Evolutionary conservation across 1,140 invertebrate species (phyloP), one percentile per base, ranked within the genome.

Genomic region (Colletes gigas): DNA sequence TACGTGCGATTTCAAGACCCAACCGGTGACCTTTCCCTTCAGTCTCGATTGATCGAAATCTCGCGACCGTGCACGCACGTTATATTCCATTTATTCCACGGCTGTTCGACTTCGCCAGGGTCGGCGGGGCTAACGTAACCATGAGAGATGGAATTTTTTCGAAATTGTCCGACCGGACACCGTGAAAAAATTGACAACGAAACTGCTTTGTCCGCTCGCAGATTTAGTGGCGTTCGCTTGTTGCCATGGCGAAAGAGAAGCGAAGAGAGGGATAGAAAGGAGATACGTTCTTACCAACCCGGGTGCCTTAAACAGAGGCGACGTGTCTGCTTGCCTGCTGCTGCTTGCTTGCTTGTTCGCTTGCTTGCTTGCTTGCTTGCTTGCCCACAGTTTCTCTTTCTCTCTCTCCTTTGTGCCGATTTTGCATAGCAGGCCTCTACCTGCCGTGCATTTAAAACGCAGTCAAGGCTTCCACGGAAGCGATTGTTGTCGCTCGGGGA

Each of bases 391-490:
- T 1, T 39, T 44, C 66, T 55, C 47, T 17, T 59, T 71, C 21
- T 69, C 30, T 78, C 55, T 71, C 67, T 63, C 81, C 77, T 88
- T 88, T 88, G 82, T 90, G 59, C 52, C 74, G 82, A 88, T 91
- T 90, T 91, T 88, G 85, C 84, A 85, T 86, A 86, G 83, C 73
- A 85, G 65, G 73, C 83, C 78, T 89, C 77, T 88, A 88, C 84
- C 85, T 89, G 89, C 67, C 82, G 78, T 74, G 87, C 83, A 87
- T 88, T 90, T 83, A 86, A 90, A 89, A 86, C 80, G 70, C 74
- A 83, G 83, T 88, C 87, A 80, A 88, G 85, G 78, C 80, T 90
- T 87, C 83, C 82, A 84, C 65, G 85, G 85, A 88, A 89, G 73
- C 88, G 84, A 88, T 89, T 88, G 83, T 87, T 83, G 74, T 78